phyloP scores from a whole-genome alignment of 2,797 vertebrate species.

The Apogon hyalosoma region DNA sequence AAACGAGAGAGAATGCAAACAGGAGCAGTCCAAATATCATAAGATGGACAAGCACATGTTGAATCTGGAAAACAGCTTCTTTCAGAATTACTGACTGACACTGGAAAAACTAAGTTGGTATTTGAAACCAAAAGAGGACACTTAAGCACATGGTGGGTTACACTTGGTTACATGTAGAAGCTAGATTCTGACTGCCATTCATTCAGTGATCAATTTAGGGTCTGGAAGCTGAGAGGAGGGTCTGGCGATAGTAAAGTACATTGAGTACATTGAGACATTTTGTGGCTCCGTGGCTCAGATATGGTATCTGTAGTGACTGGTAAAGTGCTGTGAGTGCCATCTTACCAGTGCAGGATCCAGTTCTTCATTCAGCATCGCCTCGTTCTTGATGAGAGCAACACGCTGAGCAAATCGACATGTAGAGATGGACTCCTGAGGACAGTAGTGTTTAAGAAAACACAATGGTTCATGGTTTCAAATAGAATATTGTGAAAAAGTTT shows the following conservation, averaged over 20 bases:
- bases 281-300: constrained; percentile 29
- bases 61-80: constrained; percentile 37
- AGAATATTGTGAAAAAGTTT: no score
- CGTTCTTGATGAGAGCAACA: constrained; percentile 95
- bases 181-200: constrained; percentile 28
- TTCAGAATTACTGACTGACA: constrained; percentile 19
- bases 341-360: constrained; percentile 93
- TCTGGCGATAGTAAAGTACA: constrained; percentile 41
- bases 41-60: constrained; percentile 29
- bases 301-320: constrained; percentile 30
- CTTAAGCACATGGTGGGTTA: constrained; percentile 46
- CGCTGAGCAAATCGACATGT: constrained; percentile 97
- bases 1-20: constrained; percentile 71
- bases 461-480: no score
- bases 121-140: constrained; percentile 40
- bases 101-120: constrained; percentile 53
- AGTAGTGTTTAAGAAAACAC: not conserved
- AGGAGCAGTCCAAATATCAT: constrained; percentile 61
- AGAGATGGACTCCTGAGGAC: constrained; percentile 92
- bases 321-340: constrained; percentile 17
- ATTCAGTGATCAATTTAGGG: constrained; percentile 50
- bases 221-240: constrained; percentile 48
- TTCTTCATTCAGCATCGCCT: constrained; percentile 94
- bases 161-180: constrained; percentile 40
- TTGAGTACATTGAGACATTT: constrained; percentile 42